Evolutionary conservation across 2,888 invertebrate species (phyloP), one percentile per base, ranked within the genome.

Genomic region (Plebejus anna): DNA sequence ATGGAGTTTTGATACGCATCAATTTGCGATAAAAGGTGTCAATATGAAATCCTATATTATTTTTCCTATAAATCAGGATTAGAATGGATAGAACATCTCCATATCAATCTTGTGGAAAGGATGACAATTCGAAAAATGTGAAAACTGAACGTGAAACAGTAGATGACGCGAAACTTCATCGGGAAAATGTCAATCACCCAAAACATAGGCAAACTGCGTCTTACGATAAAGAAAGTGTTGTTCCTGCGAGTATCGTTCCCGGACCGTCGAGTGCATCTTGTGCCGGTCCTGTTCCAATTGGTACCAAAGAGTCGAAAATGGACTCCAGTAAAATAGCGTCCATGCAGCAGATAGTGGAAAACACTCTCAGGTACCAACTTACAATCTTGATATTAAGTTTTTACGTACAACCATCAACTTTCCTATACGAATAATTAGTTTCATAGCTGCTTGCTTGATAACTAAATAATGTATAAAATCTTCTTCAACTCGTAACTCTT

Each of bases 271-370:
- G 87, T 81, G 85, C 85, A 80, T 81, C 86, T 79, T 86, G 84
- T 81, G 82, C 89, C 80, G 86, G 87, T 82, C 82, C 84, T 81
- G 88, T 86, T 79, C 82, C 88, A 80, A 81, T 84, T 77, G 85
- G 82, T 82, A 84, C 81, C 80, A 86, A 85, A 81, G 91, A 90
- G 84, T 85, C 90, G 82, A 90, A 88, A 81, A 94, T 94, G 94
- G 94, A 94, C 86, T 87, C 90, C 51, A 86, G 84, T 82, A 92
- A 92, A 89, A 88, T 93, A 85, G 88, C 90, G 84, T 93, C 93
- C 79, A 95, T 95, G 91, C 95, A 95, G 82, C 94, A 95, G 86
- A 94, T 95, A 86, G 95, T 96, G 81, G 95, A 96, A 86, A 95
- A 95, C 86, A 94, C 95, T 84, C 94, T 95, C 84, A 95, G 95